These are phyloP conservation scores for Thinocorus orbignyianus DNA, from an alignment of 2,113 vertebrate species.

Conservation along the genomic window DNA sequence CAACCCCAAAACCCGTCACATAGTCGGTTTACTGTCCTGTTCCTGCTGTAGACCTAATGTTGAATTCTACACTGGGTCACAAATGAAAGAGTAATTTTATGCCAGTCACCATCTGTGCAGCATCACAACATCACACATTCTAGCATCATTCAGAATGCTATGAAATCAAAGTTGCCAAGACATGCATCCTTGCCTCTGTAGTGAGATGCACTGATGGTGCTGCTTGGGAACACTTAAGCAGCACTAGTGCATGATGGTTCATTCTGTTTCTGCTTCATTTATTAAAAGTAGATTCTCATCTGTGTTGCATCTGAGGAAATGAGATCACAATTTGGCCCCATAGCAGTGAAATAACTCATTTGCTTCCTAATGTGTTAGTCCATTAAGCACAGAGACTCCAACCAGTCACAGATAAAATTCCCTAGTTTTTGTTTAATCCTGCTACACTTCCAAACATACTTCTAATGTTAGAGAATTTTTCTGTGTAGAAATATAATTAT, in stretches of 20 bases:
- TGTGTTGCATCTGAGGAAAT: neutral
- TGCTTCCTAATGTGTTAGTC: neutral
- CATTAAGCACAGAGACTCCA: neutral
- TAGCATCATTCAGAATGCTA: neutral
- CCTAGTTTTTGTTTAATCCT: conserved; percentile 1
- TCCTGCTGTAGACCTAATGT: neutral
- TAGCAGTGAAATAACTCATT: neutral
- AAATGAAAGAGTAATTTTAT: conserved; percentile 19
- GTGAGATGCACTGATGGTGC: neutral
- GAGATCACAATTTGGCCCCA: neutral
- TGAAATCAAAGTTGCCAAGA: neutral
- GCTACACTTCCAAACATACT: neutral
- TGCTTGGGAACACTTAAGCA: neutral
- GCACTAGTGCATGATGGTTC: neutral
- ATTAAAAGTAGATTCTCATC: neutral
- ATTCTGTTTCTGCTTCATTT: neutral
- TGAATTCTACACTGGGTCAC: neutral
- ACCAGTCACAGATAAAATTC: neutral
- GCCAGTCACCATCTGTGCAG: conserved; percentile 5
- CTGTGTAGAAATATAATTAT: neutral
- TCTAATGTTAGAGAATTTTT: neutral
- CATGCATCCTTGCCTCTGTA: neutral
- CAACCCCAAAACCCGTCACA: neutral
- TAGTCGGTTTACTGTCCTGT: neutral
- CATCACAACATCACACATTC: neutral